phyloP scores from a whole-genome alignment of 1,140 invertebrate genomes.

The Lucilia sericata region DNA sequence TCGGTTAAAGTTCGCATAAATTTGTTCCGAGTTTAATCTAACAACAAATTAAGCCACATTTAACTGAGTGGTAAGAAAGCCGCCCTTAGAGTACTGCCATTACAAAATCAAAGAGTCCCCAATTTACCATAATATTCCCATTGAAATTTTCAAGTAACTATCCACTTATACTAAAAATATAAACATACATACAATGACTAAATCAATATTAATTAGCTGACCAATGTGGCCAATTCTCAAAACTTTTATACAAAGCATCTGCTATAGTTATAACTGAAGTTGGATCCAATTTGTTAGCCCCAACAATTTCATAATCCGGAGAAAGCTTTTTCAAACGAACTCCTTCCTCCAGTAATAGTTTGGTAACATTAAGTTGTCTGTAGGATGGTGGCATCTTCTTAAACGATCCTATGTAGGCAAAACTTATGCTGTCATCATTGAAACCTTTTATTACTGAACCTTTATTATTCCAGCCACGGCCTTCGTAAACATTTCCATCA shows the following conservation, averaged over 20 bases:
- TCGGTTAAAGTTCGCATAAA: too few species aligned
- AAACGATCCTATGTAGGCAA: slow-evolving; percentile 73
- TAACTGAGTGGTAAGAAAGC: too few species aligned
- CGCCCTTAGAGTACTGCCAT: too few species aligned
- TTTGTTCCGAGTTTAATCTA: too few species aligned
- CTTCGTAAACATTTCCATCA: slow-evolving; percentile 76
- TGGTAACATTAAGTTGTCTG: slow-evolving; percentile 72
- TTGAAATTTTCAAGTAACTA: too few species aligned
- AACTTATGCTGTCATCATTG: slow-evolving; percentile 72
- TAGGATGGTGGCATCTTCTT: slow-evolving; percentile 67
- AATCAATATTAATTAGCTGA: slow-evolving; percentile 37
- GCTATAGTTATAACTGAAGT: slow-evolving; percentile 77
- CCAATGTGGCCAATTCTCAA: slow-evolving; percentile 72
- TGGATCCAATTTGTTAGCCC: slow-evolving; percentile 72
- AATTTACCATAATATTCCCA: not conserved
- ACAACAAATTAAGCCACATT: too few species aligned
- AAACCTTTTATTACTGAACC: slow-evolving; percentile 74
- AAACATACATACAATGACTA: not conserved
- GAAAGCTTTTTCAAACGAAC: slow-evolving; percentile 71
- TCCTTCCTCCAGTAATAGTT: slow-evolving; percentile 72
- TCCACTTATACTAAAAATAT: too few species aligned
- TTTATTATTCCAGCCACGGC: slow-evolving; percentile 73
- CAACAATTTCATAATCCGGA: slow-evolving; percentile 73
- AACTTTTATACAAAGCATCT: slow-evolving; percentile 71
- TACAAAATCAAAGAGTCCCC: not conserved